phyloP scores from a whole-genome alignment of 2,888 invertebrate species.

The Drosophila mulleri region DNA sequence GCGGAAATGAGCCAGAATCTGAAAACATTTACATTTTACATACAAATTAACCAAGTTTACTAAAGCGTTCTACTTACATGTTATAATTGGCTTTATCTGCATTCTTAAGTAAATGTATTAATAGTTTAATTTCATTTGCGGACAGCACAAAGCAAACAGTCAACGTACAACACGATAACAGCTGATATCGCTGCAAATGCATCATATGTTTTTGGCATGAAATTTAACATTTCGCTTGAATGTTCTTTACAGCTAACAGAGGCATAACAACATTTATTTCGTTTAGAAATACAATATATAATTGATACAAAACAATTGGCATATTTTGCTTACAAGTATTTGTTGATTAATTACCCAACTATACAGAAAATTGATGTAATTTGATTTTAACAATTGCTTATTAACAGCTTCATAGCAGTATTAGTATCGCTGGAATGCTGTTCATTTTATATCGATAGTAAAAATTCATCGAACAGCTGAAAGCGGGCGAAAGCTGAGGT shows the following conservation, averaged over 20 bases:
- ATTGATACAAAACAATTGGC: background rate
- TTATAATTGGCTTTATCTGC: slow-evolving; percentile 83
- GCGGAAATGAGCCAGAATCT: slow-evolving; percentile 94
- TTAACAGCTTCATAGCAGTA: background rate
- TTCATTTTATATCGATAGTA: slow-evolving; percentile 16
- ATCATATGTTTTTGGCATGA: slow-evolving; percentile 31
- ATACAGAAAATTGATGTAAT: background rate
- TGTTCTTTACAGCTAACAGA: slow-evolving; percentile 10
- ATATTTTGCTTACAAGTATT: background rate
- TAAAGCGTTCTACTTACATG: slow-evolving; percentile 73
- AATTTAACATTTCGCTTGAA: slow-evolving; percentile 16
- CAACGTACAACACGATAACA: slow-evolving; percentile 40
- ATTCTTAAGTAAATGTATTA: slow-evolving; percentile 53
- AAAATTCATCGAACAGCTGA: slow-evolving; percentile 44
- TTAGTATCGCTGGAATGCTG: background rate
- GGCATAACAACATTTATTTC: background rate
- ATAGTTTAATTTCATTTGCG: slow-evolving; percentile 39
- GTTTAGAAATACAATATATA: background rate
- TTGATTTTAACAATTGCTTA: background rate
- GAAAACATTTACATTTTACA: background rate
- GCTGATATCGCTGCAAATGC: slow-evolving; percentile 32
- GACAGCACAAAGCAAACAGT: slow-evolving; percentile 24
- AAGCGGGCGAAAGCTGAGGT: slow-evolving; percentile 41
- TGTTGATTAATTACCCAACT: background rate
- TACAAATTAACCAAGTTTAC: background rate